Evolutionary conservation across 2,113 vertebrate genomes (phyloP).

Genomic region (Ursus arctos): DNA sequence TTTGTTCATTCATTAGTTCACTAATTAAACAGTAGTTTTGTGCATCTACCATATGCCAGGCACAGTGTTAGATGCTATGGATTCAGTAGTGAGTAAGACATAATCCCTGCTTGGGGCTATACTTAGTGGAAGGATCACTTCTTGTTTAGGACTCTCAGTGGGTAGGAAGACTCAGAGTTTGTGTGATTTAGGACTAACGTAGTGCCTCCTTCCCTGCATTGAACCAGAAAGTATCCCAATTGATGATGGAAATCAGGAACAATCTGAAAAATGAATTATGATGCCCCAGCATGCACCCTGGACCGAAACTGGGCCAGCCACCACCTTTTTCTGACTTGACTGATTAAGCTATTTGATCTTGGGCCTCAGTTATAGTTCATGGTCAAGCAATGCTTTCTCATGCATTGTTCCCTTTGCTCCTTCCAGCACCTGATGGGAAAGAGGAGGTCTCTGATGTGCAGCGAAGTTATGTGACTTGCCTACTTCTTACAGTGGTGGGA

Average conservation of each 20-base stretch:
- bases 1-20: not conserved
- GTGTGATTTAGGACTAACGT: not conserved
- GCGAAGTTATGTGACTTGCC: not conserved
- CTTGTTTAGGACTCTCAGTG: not conserved
- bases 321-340: not conserved
- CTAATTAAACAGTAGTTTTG: not conserved
- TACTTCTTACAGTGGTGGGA: not conserved
- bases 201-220: not conserved
- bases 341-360: not conserved
- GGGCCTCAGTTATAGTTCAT: not conserved
- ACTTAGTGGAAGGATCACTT: not conserved
- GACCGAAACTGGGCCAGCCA: not conserved
- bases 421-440: not conserved
- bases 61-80: not conserved
- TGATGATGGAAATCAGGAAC: not conserved
- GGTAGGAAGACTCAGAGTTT: not conserved
- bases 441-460: not conserved
- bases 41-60: not conserved
- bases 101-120: not conserved
- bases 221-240: not conserved
- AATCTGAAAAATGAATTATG: constrained; percentile 8
- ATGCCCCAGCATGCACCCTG: not conserved
- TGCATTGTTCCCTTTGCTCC: not conserved
- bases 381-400: not conserved
- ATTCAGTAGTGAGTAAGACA: not conserved